Evolutionary conservation across 1,140 invertebrate genomes (phyloP).

Genomic region (Drosophila subobscura): DNA sequence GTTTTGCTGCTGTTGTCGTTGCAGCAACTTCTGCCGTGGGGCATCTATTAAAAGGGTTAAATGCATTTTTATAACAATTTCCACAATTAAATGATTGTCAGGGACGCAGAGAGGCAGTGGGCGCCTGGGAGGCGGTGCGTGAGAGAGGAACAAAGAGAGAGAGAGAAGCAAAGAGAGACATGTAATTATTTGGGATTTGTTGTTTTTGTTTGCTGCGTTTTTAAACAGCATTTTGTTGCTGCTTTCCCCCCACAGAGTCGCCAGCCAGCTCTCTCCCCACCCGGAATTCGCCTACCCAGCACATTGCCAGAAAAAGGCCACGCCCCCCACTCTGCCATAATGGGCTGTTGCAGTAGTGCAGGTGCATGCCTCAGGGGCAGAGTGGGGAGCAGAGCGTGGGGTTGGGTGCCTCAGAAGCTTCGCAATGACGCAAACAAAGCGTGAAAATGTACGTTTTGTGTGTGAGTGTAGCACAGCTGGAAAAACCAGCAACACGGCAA

Average conservation of each 20-base stretch:
- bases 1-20: neutral
- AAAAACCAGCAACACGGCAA: constrained; percentile 6
- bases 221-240: constrained; percentile 29
- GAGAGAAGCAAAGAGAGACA: constrained; percentile 11
- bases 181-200: constrained; percentile 57
- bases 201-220: constrained; percentile 25
- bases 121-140: constrained; percentile 7
- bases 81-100: constrained; percentile 61
- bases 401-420: constrained; percentile 10
- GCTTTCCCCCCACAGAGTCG: neutral
- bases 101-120: neutral
- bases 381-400: neutral
- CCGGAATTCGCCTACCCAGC: no score
- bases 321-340: constrained; percentile 60
- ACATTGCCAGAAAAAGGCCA: constrained; percentile 19
- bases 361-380: constrained; percentile 42
- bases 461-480: neutral
- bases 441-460: constrained; percentile 71
- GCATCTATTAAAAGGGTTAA: constrained; percentile 66
- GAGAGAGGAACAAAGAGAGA: constrained; percentile 3
- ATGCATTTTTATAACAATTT: constrained; percentile 76
- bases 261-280: constrained; percentile 13
- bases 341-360: constrained; percentile 48
- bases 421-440: constrained; percentile 53
- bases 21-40: constrained; percentile 24